A percentile compares a stretch with the other conserved stretches of the same genome.
Evolutionary conservation across 2,888 invertebrate genomes (phyloP).

Genomic region (Andrena chrysosceles): DNA sequence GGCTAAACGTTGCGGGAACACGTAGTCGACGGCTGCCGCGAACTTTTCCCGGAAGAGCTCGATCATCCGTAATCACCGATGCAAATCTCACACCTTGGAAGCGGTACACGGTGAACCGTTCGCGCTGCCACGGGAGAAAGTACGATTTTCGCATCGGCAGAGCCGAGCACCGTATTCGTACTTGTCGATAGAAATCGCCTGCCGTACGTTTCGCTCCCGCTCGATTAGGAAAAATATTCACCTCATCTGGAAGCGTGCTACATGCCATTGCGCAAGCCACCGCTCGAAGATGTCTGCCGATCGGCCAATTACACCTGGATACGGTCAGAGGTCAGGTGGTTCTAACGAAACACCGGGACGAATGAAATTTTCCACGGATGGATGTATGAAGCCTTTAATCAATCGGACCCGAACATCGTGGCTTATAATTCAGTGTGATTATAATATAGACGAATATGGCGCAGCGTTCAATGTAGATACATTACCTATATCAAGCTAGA

Average conservation of each 20-base stretch:
- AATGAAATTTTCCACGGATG: slow-evolving; percentile 1
- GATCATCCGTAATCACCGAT: slow-evolving; percentile 75
- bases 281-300: slow-evolving; percentile 41
- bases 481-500: too few relatives aligned
- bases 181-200: slow-evolving; percentile 64
- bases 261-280: slow-evolving; percentile 44
- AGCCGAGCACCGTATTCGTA: slow-evolving; percentile 28
- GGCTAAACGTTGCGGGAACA: slow-evolving; percentile 38
- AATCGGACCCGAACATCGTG: not conserved
- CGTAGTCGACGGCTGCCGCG: not conserved
- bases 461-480: not conserved
- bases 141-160: slow-evolving; percentile 64
- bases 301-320: slow-evolving; percentile 55
- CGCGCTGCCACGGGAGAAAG: slow-evolving; percentile 65
- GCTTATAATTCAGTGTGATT: not conserved
- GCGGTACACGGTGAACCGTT: slow-evolving; percentile 48
- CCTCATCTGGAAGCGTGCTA: slow-evolving; percentile 49
- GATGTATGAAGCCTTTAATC: not conserved
- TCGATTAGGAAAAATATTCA: slow-evolving; percentile 56
- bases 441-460: not conserved
- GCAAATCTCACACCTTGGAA: slow-evolving; percentile 73
- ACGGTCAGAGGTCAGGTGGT: slow-evolving; percentile 30
- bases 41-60: slow-evolving; percentile 74
- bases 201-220: slow-evolving; percentile 41
- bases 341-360: slow-evolving; percentile 16